Percentiles rank a stretch among this genome's conserved stretches.
Evolutionary conservation across 2,113 vertebrate genomes (phyloP).

Genomic region (Leptodactylus fuscus): DNA sequence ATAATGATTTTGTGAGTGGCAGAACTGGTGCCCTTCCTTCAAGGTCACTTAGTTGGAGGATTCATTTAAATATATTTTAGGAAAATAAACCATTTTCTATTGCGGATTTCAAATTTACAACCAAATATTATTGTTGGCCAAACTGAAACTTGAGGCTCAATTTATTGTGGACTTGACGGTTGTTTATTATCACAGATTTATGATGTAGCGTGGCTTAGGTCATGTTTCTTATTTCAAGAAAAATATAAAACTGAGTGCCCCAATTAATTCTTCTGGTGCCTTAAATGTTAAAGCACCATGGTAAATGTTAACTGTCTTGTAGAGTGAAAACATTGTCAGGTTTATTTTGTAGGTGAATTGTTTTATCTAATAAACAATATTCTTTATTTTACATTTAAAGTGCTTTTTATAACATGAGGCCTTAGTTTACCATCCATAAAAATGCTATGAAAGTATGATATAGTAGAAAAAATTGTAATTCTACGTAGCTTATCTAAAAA

Average conservation of each 20-base stretch:
- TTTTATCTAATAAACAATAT: constrained; percentile 19
- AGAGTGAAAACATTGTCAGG: background rate
- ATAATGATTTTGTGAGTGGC: background rate
- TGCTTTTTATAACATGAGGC: background rate
- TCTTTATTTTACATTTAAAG: constrained; percentile 21
- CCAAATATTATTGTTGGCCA: background rate
- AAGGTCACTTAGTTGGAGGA: background rate
- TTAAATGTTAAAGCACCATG: constrained; percentile 5
- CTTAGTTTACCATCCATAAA: background rate
- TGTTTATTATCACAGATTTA: constrained; percentile 23
- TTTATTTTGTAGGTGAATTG: constrained; percentile 10
- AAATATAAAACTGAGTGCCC: constrained; percentile 12
- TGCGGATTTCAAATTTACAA: background rate
- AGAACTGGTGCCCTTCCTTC: background rate
- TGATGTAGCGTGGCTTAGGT: background rate
- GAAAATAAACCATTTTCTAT: background rate
- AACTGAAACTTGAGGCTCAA: background rate
- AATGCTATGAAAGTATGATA: background rate
- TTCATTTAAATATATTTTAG: background rate
- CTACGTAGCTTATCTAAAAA: no score
- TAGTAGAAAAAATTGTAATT: background rate
- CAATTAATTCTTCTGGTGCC: constrained; percentile 25
- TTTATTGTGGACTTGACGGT: background rate
- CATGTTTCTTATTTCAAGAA: constrained; percentile 2
- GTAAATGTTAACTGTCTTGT: constrained; percentile 24